A percentile compares a stretch with the other conserved stretches of the same genome.
Evolutionary conservation across 2,797 vertebrate genomes (phyloP).

Genomic region (Oryzias sinensis): DNA sequence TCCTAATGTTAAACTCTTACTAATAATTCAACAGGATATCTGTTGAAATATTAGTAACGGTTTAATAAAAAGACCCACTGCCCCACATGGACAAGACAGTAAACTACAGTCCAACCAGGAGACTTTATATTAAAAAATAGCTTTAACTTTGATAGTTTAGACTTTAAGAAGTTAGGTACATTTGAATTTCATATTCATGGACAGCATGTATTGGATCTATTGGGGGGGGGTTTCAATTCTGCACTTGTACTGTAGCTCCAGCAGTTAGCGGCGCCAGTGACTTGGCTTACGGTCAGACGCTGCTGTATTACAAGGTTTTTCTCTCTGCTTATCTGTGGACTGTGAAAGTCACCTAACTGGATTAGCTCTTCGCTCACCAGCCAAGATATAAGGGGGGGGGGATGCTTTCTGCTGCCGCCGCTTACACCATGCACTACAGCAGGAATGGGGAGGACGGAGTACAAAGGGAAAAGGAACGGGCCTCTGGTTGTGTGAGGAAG

Average conservation of each 20-base stretch:
- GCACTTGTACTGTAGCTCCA: constrained; percentile 17
- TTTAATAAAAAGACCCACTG: constrained; percentile 56
- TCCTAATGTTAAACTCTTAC: constrained; percentile 21
- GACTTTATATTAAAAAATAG: constrained; percentile 29
- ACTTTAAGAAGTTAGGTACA: constrained; percentile 23
- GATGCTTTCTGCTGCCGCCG: constrained; percentile 26
- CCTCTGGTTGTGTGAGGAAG: constrained; percentile 41
- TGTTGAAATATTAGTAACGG: constrained; percentile 61
- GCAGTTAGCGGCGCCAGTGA: constrained; percentile 31
- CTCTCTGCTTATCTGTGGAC: constrained; percentile 72
- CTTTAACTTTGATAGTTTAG: constrained; percentile 19
- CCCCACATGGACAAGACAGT: constrained; percentile 52
- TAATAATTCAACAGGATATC: constrained; percentile 20
- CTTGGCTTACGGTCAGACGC: constrained; percentile 61
- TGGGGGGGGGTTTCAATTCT: constrained; percentile 4
- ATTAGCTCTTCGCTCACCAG: constrained; percentile 72
- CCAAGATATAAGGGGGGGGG: constrained; percentile 54
- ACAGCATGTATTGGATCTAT: constrained; percentile 29
- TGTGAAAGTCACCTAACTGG: constrained; percentile 83
- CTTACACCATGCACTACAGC: constrained; percentile 21
- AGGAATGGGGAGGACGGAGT: constrained; percentile 27
- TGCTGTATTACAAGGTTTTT: constrained; percentile 72
- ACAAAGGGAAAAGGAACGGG: constrained; percentile 52
- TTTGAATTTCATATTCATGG: constrained; percentile 6
- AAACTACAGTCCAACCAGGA: constrained; percentile 23